Base-by-base conservation (phyloP, 2,797 vertebrate species). In the Chloroceryle amazona region DNA sequence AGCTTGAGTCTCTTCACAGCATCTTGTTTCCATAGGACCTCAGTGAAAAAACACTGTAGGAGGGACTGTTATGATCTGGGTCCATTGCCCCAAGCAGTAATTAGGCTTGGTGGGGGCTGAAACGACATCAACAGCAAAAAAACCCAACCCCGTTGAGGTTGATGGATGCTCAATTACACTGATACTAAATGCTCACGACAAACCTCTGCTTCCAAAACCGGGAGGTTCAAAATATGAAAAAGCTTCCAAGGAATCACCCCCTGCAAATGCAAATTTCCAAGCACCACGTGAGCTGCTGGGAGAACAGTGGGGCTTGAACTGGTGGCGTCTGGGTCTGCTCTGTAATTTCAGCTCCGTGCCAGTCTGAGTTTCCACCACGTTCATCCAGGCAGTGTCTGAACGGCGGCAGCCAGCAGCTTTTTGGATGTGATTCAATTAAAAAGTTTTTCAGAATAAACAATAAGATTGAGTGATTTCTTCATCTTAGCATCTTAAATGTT, bases 351-450 rank as follows among this genome's bases (percentile, higher is more conserved):
- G 12, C 63, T 52, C 47, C 11, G 17, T 5, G 2, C 65, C 28
- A 13, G 3, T 4, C 41, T 1, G 4, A 6, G 28, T 28, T 72
- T 18, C 42, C 39, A 13, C 46, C 6, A 5, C 1, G 0, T 9
- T 65, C 54, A 19, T 6, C 26, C 58, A 20, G 41, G 37, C 65
- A 54, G 62, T 0, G 5, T 17, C 55, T 60, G 58, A 41, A 29
- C 49, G 13, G 63, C 75, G 61, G 76, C 74, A 84, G 39, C 19
- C 8, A 22, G 14, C 54, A 35, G 81, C 46, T 7, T 47, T 28
- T 10, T 8, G 52, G 67, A 10, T 4, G 8, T 28, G 26, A 33
- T 6, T 89, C 89, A 76, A 9, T 92, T 83, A 47, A 76, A 76
- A 89, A 35, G 51, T 85, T 95, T 58, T 72, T 52, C 33, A 42